These are phyloP conservation scores for Drosophila nasuta DNA, from an alignment of 1,140 invertebrate genomes.

Conservation along the genomic window DNA sequence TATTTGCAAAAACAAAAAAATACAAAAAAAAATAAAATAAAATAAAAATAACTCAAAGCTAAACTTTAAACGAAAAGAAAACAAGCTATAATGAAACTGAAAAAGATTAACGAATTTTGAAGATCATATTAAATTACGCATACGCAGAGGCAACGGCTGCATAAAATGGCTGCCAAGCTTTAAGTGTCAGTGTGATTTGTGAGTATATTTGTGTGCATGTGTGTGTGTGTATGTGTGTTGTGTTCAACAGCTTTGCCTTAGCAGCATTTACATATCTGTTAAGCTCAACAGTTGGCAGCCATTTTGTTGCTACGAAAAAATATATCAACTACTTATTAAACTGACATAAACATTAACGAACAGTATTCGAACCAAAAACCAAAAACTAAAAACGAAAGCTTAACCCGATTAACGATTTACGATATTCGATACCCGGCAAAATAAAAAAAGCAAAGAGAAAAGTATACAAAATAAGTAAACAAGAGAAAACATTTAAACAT, in stretches of 20 bases:
- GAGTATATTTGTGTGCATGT: constrained; percentile 11
- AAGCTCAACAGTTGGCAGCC: constrained; percentile 43
- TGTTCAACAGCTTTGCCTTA: constrained; percentile 51
- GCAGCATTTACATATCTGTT: constrained; percentile 44
- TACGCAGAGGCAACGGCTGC: constrained; percentile 32
- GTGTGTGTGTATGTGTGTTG: constrained; percentile 13
- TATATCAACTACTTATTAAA: constrained; percentile 31
- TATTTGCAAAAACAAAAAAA: constrained; percentile 25
- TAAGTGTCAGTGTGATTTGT: constrained; percentile 30
- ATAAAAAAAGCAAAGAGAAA: constrained; percentile 14
- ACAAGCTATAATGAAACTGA: neutral
- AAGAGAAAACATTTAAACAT: constrained; percentile 26
- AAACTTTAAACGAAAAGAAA: constrained; percentile 21
- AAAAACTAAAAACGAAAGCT: constrained; percentile 15
- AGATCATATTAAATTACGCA: constrained; percentile 25
- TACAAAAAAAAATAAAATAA: constrained; percentile 26
- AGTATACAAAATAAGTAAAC: constrained; percentile 53
- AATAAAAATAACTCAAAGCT: constrained; percentile 25
- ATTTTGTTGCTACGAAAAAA: constrained; percentile 41
- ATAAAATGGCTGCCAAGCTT: constrained; percentile 51
- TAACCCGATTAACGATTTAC: constrained; percentile 17
- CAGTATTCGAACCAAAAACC: constrained; percentile 70
- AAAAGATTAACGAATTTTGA: constrained; percentile 48
- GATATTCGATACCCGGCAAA: constrained; percentile 15
- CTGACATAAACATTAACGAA: constrained; percentile 62